A percentile compares a stretch with the other conserved stretches of the same genome.
phyloP scores from a whole-genome alignment of 2,113 vertebrate genomes.

The Calidris pugnax region DNA sequence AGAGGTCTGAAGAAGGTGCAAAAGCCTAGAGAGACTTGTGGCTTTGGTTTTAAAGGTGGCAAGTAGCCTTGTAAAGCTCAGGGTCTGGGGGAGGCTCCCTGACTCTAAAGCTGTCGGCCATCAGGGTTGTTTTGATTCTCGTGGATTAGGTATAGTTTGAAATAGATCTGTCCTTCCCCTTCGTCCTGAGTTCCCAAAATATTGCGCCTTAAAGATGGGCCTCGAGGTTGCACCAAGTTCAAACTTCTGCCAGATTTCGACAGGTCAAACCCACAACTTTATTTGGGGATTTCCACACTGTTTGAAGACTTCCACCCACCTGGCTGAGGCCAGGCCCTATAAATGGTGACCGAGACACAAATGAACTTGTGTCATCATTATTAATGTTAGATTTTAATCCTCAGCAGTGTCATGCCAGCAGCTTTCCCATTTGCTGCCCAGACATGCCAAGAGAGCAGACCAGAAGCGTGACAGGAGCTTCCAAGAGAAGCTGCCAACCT shows the following conservation, averaged over 20 bases:
- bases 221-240: slow-evolving; percentile 15
- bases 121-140: background rate
- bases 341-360: background rate
- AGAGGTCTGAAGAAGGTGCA: background rate
- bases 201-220: background rate
- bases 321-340: background rate
- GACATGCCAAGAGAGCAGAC: background rate
- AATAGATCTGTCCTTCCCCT: background rate
- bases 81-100: background rate
- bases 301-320: slow-evolving; percentile 6
- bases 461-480: background rate
- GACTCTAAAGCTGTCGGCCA: background rate
- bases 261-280: background rate
- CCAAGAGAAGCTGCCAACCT: background rate
- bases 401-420: background rate
- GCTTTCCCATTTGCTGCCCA: background rate
- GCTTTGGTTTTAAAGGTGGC: background rate
- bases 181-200: background rate
- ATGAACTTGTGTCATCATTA: background rate
- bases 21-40: background rate
- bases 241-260: background rate
- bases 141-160: background rate
- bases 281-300: background rate
- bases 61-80: background rate
- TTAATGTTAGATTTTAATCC: background rate